Conservation (phyloP, 2,888 invertebrate genomes). For the Hartigia nigra region DNA sequence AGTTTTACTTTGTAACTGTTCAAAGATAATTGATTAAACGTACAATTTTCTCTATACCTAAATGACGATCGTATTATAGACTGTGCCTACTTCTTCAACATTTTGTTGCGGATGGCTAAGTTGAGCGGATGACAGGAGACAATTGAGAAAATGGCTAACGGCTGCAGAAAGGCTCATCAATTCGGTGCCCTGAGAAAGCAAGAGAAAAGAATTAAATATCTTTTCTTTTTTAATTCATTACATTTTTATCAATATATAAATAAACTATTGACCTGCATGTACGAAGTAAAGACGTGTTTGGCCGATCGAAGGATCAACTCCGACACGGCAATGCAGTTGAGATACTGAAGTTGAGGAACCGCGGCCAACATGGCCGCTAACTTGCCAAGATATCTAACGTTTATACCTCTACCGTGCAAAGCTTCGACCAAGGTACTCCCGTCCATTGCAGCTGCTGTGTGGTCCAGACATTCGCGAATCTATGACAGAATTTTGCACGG, state of each 20-base stretch:
- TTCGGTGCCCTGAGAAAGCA: conserved; percentile 77
- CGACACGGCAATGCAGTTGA: conserved; percentile 89
- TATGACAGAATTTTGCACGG: conserved; percentile 51
- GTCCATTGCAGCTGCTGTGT: conserved; percentile 94
- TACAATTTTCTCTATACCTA: conserved; percentile 13
- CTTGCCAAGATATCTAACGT: conserved; percentile 95
- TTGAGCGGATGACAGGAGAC: conserved; percentile 85
- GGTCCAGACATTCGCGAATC: conserved; percentile 91
- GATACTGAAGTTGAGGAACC: conserved; percentile 84
- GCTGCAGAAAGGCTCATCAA: conserved; percentile 91
- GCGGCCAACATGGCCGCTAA: conserved; percentile 83
- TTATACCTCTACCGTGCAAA: conserved; percentile 95
- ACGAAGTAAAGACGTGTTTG: conserved; percentile 93
- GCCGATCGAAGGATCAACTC: conserved; percentile 90
- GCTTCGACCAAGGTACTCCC: conserved; percentile 92
- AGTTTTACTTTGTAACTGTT: conserved; percentile 70
- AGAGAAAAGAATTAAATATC: neutral
- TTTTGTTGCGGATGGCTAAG: conserved; percentile 76
- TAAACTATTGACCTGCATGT: conserved; percentile 77
- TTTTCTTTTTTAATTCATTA: neutral
- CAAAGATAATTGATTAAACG: conserved; percentile 7
- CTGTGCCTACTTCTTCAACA: conserved; percentile 73
- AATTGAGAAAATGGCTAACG: conserved; percentile 96
- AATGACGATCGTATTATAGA: neutral
- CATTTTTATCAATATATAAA: neutral